Conservation (phyloP, 1,140 invertebrate genomes). For the Drosophila pruinosa region DNA sequence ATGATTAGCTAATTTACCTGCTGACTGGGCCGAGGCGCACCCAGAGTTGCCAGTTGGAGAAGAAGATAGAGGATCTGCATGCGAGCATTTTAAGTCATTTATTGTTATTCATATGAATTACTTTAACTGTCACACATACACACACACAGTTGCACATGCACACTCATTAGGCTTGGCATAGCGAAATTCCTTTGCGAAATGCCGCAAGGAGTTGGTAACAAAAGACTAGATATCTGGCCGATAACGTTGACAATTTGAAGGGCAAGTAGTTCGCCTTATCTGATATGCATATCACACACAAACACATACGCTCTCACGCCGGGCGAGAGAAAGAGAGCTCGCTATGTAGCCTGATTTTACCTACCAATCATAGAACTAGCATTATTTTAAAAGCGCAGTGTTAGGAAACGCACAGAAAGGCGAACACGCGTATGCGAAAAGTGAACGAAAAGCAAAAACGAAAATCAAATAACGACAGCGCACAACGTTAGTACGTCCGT, state of each 20-base stretch:
- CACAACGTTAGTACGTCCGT: slow-evolving; percentile 35
- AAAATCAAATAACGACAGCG: neutral
- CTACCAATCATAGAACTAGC: slow-evolving; percentile 43
- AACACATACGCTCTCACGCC: slow-evolving; percentile 2
- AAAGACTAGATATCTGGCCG: slow-evolving; percentile 58
- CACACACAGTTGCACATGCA: slow-evolving; percentile 10
- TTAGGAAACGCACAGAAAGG: neutral
- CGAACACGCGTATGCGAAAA: no score
- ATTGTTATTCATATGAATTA: slow-evolving; percentile 38
- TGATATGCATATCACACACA: slow-evolving; percentile 21
- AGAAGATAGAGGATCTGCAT: slow-evolving; percentile 29
- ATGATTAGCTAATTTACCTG: slow-evolving; percentile 34
- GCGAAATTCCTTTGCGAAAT: slow-evolving; percentile 6
- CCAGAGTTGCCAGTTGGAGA: slow-evolving; percentile 8
- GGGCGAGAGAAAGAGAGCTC: neutral
- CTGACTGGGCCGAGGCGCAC: slow-evolving; percentile 13
- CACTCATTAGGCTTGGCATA: slow-evolving; percentile 22
- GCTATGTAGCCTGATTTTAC: slow-evolving; percentile 19
- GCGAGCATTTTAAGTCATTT: slow-evolving; percentile 34
- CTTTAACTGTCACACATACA: slow-evolving; percentile 24
- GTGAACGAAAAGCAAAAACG: no score
- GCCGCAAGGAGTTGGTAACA: slow-evolving; percentile 41
- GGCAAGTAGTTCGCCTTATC: slow-evolving; percentile 42
- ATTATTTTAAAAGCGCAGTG: slow-evolving; percentile 10
- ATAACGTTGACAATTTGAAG: slow-evolving; percentile 64